These are phyloP conservation scores for Caenorhabditis sp. DNA, from an alignment of 2,888 invertebrate genomes.

Conservation along the genomic window DNA sequence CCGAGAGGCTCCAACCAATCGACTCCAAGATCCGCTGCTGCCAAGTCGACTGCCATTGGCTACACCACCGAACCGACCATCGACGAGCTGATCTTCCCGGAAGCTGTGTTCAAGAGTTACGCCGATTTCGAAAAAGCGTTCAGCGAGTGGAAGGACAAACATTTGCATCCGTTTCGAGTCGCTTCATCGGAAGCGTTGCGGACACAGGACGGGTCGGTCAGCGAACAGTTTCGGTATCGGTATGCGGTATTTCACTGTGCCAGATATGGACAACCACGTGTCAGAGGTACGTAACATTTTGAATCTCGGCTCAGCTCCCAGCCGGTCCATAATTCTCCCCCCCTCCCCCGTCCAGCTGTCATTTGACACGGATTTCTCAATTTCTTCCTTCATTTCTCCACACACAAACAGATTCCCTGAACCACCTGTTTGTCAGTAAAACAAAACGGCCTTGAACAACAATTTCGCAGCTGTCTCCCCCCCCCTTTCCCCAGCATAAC, in stretches of 20 bases:
- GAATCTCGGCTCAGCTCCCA: no score
- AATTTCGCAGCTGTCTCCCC: neutral
- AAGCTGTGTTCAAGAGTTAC: conserved; percentile 68
- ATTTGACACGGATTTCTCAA: no score
- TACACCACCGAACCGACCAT: conserved; percentile 6
- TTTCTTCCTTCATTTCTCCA: no score
- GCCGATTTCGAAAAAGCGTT: conserved; percentile 75
- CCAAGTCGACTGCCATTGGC: no score
- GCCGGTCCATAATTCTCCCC: no score
- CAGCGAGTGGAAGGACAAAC: conserved; percentile 75
- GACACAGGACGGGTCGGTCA: conserved; percentile 64
- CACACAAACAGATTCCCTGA: no score
- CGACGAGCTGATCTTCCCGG: conserved; percentile 53
- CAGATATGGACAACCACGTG: conserved; percentile 80
- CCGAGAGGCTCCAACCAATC: neutral
- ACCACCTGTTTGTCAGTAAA: no score
- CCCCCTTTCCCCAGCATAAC: no score
- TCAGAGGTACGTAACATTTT: conserved; percentile 73
- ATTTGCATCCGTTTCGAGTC: conserved; percentile 78
- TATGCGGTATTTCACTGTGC: conserved; percentile 82
- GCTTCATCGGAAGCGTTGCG: conserved; percentile 79
- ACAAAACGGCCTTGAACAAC: no score
- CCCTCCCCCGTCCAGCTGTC: no score
- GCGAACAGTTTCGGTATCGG: conserved; percentile 74
- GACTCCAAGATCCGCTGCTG: neutral